Evolutionary conservation across 1,140 invertebrate species (phyloP).

Genomic region (Drosophila pseudoananassae): DNA sequence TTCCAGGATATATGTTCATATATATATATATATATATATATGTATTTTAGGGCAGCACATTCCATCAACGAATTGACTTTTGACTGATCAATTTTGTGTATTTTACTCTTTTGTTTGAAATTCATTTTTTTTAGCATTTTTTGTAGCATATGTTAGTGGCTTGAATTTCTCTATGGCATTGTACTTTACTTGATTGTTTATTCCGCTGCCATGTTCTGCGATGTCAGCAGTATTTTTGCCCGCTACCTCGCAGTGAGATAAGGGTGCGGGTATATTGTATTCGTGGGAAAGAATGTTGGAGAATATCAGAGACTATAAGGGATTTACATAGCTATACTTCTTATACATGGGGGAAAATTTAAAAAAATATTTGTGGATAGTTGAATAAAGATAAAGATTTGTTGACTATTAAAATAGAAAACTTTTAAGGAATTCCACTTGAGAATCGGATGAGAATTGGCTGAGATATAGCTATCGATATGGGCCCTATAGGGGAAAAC

Average conservation of each 20-base stretch:
- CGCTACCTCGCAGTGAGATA: background rate
- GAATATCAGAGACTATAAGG: too few species aligned
- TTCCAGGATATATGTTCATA: background rate
- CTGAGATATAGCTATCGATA: too few species aligned
- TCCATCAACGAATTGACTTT: slow-evolving; percentile 45
- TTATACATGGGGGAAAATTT: too few species aligned
- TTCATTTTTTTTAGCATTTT: background rate
- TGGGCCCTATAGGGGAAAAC: too few species aligned
- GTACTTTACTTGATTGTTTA: slow-evolving; percentile 3
- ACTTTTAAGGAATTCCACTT: too few species aligned
- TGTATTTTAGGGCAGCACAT: slow-evolving; percentile 19
- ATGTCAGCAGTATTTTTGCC: background rate
- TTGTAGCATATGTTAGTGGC: background rate
- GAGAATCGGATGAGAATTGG: too few species aligned
- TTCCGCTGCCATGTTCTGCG: background rate
- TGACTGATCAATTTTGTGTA: slow-evolving; percentile 35
- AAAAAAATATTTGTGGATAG: too few species aligned
- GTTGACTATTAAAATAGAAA: too few species aligned
- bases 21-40: slow-evolving; percentile 6
- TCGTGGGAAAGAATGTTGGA: too few species aligned
- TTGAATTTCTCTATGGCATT: slow-evolving; percentile 3
- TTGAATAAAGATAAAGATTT: too few species aligned
- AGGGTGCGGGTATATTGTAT: too few species aligned
- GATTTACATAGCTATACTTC: too few species aligned
- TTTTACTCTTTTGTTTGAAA: background rate